Percentiles rank a stretch among this genome's conserved stretches.
phyloP scores from a whole-genome alignment of 1,140 invertebrate genomes.

The Streblospio benedicti region DNA sequence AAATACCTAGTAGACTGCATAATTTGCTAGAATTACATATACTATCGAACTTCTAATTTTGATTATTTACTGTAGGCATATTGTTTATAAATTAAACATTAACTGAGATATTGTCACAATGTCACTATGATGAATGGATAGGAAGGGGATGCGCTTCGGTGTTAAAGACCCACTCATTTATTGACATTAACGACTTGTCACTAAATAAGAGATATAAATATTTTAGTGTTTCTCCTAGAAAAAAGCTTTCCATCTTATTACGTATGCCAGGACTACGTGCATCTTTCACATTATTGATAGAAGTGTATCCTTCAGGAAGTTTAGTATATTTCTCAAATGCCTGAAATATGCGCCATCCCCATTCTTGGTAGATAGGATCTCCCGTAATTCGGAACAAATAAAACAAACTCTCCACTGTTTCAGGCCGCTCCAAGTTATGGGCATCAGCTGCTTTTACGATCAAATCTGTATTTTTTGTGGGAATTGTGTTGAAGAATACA shows the following conservation, averaged over 20 bases:
- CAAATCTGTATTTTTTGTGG: constrained; percentile 47
- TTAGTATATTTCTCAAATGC: constrained; percentile 83
- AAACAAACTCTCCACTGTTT: constrained; percentile 96
- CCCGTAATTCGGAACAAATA: constrained; percentile 91
- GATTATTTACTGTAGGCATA: no score
- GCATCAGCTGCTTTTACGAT: constrained; percentile 68
- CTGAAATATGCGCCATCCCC: constrained; percentile 85
- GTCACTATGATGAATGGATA: no score
- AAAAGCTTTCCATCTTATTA: constrained; percentile 71
- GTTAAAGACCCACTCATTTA: constrained; percentile 97
- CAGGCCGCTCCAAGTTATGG: constrained; percentile 90
- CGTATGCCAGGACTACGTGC: constrained; percentile 55
- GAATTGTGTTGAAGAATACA: constrained; percentile 81
- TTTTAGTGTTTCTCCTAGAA: constrained; percentile 96
- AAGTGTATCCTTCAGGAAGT: constrained; percentile 81
- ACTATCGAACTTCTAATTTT: no score
- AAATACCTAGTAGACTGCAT: no score
- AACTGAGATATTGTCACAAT: no score
- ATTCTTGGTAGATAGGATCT: constrained; percentile 89
- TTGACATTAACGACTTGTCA: constrained; percentile 69
- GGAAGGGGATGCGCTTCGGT: constrained; percentile 96
- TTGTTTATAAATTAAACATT: no score
- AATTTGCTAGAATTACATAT: no score
- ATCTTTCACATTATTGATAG: constrained; percentile 86
- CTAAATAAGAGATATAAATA: constrained; percentile 96